phyloP scores from a whole-genome alignment of 1,140 invertebrate genomes.

The Pectinophora gossypiella region DNA sequence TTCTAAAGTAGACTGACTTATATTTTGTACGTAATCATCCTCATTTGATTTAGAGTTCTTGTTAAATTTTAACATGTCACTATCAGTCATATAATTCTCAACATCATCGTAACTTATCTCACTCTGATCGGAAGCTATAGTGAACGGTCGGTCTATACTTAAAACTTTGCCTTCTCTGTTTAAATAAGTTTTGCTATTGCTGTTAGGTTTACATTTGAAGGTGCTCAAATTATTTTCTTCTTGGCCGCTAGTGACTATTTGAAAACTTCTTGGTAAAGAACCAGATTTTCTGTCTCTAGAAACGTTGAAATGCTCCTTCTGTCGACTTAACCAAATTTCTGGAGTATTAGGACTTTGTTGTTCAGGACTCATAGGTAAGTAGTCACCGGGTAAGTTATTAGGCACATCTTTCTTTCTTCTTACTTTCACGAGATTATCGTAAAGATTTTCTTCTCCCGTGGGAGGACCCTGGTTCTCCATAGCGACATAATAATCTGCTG shows the following conservation, averaged over 20 bases:
- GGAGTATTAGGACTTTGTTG: slow-evolving; percentile 70
- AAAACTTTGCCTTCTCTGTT: slow-evolving; percentile 75
- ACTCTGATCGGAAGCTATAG: slow-evolving; percentile 82
- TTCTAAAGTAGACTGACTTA: slow-evolving; percentile 71
- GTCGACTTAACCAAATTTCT: slow-evolving; percentile 72
- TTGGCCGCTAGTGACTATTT: slow-evolving; percentile 72
- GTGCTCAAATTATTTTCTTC: slow-evolving; percentile 53
- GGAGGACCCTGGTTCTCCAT: slow-evolving; percentile 48
- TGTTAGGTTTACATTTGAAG: slow-evolving; percentile 70
- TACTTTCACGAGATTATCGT: slow-evolving; percentile 58
- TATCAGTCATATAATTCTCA: slow-evolving; percentile 73
- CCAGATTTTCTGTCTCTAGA: slow-evolving; percentile 80
- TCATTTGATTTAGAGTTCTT: slow-evolving; percentile 50
- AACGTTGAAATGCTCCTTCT: slow-evolving; percentile 73
- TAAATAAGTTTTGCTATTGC: slow-evolving; percentile 68
- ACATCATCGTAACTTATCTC: slow-evolving; percentile 78
- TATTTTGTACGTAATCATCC: slow-evolving; percentile 70
- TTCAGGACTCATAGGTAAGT: slow-evolving; percentile 62
- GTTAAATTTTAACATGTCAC: slow-evolving; percentile 76
- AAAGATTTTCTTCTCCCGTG: slow-evolving; percentile 46
- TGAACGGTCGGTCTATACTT: slow-evolving; percentile 77
- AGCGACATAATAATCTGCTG: slow-evolving; percentile 49
- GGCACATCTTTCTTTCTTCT: slow-evolving; percentile 48
- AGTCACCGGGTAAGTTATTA: slow-evolving; percentile 39
- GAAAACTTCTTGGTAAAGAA: slow-evolving; percentile 86